Conservation (phyloP, 2,797 vertebrate genomes). For the Sebastes itinus region DNA sequence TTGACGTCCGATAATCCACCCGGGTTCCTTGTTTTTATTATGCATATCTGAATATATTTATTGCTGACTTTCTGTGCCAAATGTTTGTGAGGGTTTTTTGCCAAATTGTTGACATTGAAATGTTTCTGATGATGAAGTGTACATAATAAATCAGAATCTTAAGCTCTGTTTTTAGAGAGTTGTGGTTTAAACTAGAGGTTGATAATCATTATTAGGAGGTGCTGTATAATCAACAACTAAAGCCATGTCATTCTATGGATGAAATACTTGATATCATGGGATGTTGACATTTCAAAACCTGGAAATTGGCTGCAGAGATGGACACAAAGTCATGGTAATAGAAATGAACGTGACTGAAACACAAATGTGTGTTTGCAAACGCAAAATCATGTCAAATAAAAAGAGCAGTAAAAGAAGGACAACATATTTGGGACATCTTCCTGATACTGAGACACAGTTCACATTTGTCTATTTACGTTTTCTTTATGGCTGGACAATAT, state of each 20-base stretch:
- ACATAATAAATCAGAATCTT: conserved; percentile 65
- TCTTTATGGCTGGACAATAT: background rate
- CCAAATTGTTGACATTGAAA: conserved; percentile 48
- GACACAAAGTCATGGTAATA: background rate
- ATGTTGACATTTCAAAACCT: background rate
- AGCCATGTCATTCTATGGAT: background rate
- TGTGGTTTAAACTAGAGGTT: background rate
- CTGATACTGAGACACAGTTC: background rate
- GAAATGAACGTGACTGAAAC: background rate
- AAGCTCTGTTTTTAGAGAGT: conserved; percentile 15
- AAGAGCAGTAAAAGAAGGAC: background rate
- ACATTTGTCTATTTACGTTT: background rate
- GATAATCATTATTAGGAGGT: background rate
- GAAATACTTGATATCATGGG: background rate
- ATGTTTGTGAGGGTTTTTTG: conserved; percentile 72
- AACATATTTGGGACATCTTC: background rate
- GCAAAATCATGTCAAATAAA: background rate
- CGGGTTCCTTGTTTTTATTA: conserved; percentile 48
- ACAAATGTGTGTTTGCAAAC: background rate
- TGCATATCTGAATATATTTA: conserved; percentile 52
- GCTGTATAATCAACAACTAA: background rate
- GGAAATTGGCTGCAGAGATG: background rate
- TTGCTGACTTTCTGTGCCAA: conserved; percentile 68
- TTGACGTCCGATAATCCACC: conserved; percentile 30
- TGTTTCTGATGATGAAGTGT: conserved; percentile 64